A percentile compares a stretch with the other conserved stretches of the same genome.
phyloP scores from a whole-genome alignment of 2,888 invertebrate genomes.

The Lycia hirtaria region DNA sequence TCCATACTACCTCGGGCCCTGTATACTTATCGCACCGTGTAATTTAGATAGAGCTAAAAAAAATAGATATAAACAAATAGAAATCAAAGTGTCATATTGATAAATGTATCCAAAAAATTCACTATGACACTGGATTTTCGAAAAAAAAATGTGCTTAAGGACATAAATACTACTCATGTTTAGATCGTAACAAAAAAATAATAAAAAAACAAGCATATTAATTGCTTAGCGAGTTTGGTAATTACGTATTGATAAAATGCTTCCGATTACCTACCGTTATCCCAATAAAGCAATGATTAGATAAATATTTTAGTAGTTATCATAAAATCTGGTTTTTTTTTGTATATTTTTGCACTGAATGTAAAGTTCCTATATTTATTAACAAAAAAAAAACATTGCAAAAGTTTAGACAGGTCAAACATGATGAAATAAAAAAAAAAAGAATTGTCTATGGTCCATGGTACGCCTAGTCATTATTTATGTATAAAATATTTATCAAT shows the following conservation, averaged over 20 bases:
- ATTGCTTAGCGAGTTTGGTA: slow-evolving; percentile 70
- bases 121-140: slow-evolving; percentile 51
- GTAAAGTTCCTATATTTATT: slow-evolving; percentile 83
- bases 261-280: slow-evolving; percentile 60
- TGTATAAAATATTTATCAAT: slow-evolving; percentile 73
- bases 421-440: slow-evolving; percentile 45
- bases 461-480: slow-evolving; percentile 83
- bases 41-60: slow-evolving; percentile 76
- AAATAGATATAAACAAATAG: slow-evolving; percentile 63
- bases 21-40: slow-evolving; percentile 73
- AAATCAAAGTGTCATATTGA: slow-evolving; percentile 52
- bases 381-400: slow-evolving; percentile 50
- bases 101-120: slow-evolving; percentile 36
- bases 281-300: slow-evolving; percentile 44
- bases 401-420: slow-evolving; percentile 57
- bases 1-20: slow-evolving; percentile 65
- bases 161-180: slow-evolving; percentile 70
- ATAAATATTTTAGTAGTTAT: slow-evolving; percentile 44
- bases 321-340: slow-evolving; percentile 43
- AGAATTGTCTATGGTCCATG: slow-evolving; percentile 73
- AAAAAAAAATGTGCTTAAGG: slow-evolving; percentile 72
- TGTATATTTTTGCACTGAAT: slow-evolving; percentile 74
- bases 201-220: slow-evolving; percentile 58
- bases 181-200: slow-evolving; percentile 60
- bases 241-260: slow-evolving; percentile 61